A percentile compares a stretch with the other conserved stretches of the same genome.
Evolutionary conservation across 2,797 vertebrate genomes (phyloP).

Genomic region (Karalla daura): DNA sequence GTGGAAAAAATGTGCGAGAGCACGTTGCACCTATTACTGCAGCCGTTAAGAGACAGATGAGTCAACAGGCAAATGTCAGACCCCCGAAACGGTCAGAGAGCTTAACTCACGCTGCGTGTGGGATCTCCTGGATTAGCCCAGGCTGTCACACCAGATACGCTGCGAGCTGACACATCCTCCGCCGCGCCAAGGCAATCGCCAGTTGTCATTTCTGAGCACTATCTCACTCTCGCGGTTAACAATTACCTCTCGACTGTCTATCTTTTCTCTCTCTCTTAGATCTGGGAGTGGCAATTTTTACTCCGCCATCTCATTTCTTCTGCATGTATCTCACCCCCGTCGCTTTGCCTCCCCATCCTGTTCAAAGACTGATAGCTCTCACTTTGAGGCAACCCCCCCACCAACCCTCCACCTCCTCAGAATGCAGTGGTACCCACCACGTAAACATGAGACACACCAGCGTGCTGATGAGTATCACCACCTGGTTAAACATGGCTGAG

Average conservation of each 20-base stretch:
- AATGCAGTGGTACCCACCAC: conserved; percentile 79
- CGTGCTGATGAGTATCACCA: conserved; percentile 90
- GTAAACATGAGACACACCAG: conserved; percentile 91
- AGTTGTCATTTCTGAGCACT: conserved; percentile 56
- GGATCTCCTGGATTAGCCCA: conserved; percentile 52
- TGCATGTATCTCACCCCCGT: conserved; percentile 8
- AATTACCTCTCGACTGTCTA: conserved; percentile 49
- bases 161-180: conserved; percentile 58
- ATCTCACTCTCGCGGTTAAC: conserved; percentile 49
- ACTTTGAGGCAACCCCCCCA: conserved; percentile 15
- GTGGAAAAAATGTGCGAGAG: conserved; percentile 19
- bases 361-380: conserved; percentile 7
- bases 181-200: conserved; percentile 46
- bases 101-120: conserved; percentile 50
- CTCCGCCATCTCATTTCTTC: not conserved
- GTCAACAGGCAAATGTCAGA: conserved; percentile 70
- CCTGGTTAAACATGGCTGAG: conserved; percentile 92
- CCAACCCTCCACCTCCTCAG: not conserved
- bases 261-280: conserved; percentile 17
- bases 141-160: conserved; percentile 46
- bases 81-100: conserved; percentile 55
- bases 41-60: conserved; percentile 47
- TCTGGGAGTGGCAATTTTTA: conserved; percentile 15
- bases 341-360: not conserved
- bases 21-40: conserved; percentile 33